phyloP scores from a whole-genome alignment of 2,113 vertebrate species.

The Tragelaphus scriptus region DNA sequence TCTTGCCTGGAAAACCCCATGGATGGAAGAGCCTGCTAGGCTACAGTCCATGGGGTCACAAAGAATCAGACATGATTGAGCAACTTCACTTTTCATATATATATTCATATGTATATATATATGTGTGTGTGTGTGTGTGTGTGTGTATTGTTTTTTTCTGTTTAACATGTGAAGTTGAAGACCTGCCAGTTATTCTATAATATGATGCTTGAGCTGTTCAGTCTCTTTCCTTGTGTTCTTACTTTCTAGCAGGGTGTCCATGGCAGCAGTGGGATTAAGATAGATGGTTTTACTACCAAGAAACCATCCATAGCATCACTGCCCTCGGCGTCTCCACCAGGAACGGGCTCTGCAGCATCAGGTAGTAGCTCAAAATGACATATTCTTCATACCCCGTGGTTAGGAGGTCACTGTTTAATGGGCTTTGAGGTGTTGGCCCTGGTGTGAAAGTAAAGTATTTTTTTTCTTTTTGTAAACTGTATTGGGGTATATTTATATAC shows the following conservation, averaged over 20 bases:
- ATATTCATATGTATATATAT: rapidly evolving
- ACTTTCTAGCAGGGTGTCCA: slow-evolving; percentile 72
- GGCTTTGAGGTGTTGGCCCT: slow-evolving; percentile 81
- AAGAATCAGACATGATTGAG: no score
- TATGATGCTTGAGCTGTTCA: not conserved
- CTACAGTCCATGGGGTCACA: no score
- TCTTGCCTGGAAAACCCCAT: no score
- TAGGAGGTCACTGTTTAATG: slow-evolving; percentile 68
- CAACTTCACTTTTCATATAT: no score
- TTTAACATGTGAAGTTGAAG: not conserved
- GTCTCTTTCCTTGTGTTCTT: slow-evolving; percentile 5
- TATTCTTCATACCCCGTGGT: slow-evolving; percentile 73
- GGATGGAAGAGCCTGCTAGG: no score
- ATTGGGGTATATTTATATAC: not conserved
- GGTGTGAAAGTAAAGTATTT: slow-evolving; percentile 55
- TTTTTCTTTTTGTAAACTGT: not conserved
- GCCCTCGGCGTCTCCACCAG: slow-evolving; percentile 77
- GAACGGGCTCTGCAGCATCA: slow-evolving; percentile 82
- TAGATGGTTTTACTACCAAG: slow-evolving; percentile 72
- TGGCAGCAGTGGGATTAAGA: slow-evolving; percentile 70
- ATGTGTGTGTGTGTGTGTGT: no score
- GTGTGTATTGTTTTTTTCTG: not conserved
- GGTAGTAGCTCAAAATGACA: slow-evolving; percentile 79
- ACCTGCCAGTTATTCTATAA: not conserved
- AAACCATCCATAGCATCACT: slow-evolving; percentile 76